Evolutionary conservation across 2,888 invertebrate species (phyloP).

Genomic region (Dastarcus helophoroides): DNA sequence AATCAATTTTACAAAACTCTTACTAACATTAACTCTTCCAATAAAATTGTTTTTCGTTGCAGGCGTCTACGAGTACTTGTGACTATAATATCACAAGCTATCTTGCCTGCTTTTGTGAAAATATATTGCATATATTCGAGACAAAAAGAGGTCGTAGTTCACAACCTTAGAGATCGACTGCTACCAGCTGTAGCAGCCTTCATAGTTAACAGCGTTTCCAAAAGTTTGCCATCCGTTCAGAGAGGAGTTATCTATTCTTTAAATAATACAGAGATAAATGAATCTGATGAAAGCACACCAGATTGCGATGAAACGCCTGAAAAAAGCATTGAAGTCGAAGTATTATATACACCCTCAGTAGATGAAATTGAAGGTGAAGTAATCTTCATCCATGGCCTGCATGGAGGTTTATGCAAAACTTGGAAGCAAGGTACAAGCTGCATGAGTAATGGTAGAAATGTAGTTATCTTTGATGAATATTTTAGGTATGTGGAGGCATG

Average conservation of each 20-base stretch:
- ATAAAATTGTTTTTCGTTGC: constrained; percentile 19
- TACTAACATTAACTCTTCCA: too few relatives aligned
- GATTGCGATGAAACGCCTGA: constrained; percentile 5
- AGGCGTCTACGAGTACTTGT: constrained; percentile 32
- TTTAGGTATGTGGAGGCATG: constrained; percentile 47
- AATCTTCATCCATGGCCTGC: constrained; percentile 72
- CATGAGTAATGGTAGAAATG: too few relatives aligned
- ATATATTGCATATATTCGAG: constrained; percentile 31
- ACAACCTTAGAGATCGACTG: constrained; percentile 28
- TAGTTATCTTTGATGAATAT: too few relatives aligned
- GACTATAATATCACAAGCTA: constrained; percentile 26
- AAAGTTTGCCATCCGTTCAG: constrained; percentile 33
- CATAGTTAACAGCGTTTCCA: constrained; percentile 32
- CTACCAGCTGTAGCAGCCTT: constrained; percentile 32
- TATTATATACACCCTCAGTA: constrained; percentile 1
- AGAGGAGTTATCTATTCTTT: constrained; percentile 25
- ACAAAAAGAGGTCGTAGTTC: constrained; percentile 30
- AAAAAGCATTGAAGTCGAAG: constrained; percentile 8
- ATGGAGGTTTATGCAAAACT: constrained; percentile 67
- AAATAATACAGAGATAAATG: constrained; percentile 5
- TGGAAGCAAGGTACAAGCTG: constrained; percentile 85
- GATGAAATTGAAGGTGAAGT: constrained; percentile 46
- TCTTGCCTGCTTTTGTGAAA: constrained; percentile 30
- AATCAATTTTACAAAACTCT: too few relatives aligned
- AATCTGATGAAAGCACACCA: not conserved